These are phyloP conservation scores for Schlechtendalia chinensis DNA, from an alignment of 1,140 invertebrate species.

Conservation along the genomic window DNA sequence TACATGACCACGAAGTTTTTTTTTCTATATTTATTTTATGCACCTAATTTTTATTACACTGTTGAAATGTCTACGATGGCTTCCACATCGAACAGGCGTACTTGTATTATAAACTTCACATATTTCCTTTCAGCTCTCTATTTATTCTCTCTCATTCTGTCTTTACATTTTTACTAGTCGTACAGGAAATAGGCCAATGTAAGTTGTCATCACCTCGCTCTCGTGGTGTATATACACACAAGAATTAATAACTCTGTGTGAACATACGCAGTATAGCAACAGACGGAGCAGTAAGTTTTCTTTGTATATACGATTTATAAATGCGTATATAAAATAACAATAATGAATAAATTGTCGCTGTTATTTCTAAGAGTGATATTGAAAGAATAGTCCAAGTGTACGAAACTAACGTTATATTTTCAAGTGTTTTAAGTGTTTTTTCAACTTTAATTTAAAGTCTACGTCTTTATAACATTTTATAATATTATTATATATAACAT, in stretches of 20 bases:
- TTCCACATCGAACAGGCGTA: conserved; percentile 33
- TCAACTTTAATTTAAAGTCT: too few species aligned
- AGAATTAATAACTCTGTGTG: conserved; percentile 38
- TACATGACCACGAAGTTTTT: conserved; percentile 33
- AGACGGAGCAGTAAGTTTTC: conserved; percentile 13
- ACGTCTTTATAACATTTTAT: conserved; percentile 13
- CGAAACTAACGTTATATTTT: not conserved
- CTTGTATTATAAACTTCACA: conserved; percentile 46
- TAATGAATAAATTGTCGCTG: conserved; percentile 12
- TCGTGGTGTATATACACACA: conserved; percentile 25
- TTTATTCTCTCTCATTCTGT: conserved; percentile 19
- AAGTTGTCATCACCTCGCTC: conserved; percentile 46
- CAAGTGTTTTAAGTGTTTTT: not conserved
- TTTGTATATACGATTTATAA: conserved; percentile 15
- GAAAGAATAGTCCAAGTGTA: conserved; percentile 24
- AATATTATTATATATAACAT: not conserved
- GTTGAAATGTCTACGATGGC: conserved; percentile 47
- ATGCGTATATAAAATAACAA: conserved; percentile 16
- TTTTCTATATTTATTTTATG: conserved; percentile 34
- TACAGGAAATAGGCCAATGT: conserved; percentile 48
- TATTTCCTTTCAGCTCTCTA: conserved; percentile 19
- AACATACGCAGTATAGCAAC: not conserved
- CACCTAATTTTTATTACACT: conserved; percentile 48
- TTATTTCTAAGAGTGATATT: conserved; percentile 26
- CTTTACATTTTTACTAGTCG: conserved; percentile 31